phyloP scores from a whole-genome alignment of 1,140 invertebrate genomes.

The Nasonia longicornis region DNA sequence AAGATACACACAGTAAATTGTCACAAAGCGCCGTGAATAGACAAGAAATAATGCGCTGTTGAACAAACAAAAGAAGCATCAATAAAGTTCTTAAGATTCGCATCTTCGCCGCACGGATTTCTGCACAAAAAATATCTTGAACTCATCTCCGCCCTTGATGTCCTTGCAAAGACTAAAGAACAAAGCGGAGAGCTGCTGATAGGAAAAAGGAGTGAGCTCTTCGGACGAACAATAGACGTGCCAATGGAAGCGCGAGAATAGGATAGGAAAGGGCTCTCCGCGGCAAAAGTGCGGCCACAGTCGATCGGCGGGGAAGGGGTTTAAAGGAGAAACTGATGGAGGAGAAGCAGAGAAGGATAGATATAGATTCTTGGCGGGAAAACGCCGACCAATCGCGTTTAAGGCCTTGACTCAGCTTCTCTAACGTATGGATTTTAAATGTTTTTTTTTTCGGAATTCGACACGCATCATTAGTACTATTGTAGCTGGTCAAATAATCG shows the following conservation, averaged over 20 bases:
- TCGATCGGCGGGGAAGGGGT: neutral
- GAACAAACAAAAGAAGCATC: constrained; percentile 17
- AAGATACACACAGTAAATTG: neutral
- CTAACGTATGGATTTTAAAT: neutral
- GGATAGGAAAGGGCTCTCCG: constrained; percentile 12
- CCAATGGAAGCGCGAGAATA: constrained; percentile 23
- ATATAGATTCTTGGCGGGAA: constrained; percentile 18
- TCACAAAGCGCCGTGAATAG: neutral
- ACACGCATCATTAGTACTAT: too few relatives aligned
- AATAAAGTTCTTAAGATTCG: constrained; percentile 33
- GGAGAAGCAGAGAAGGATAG: neutral
- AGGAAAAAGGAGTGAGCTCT: constrained; percentile 27
- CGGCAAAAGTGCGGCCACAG: neutral
- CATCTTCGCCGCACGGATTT: neutral
- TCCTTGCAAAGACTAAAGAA: constrained; percentile 29
- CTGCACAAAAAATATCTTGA: constrained; percentile 17
- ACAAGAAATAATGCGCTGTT: neutral
- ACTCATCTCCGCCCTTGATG: neutral
- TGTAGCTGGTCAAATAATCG: too few relatives aligned
- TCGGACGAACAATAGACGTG: constrained; percentile 3
- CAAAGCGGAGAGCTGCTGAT: constrained; percentile 10
- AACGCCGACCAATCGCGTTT: neutral
- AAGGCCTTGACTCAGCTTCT: neutral
- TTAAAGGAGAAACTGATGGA: neutral
- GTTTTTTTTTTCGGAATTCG: neutral